Base-by-base conservation (phyloP, 2,888 invertebrate species). In the Vanessa cardui region DNA sequence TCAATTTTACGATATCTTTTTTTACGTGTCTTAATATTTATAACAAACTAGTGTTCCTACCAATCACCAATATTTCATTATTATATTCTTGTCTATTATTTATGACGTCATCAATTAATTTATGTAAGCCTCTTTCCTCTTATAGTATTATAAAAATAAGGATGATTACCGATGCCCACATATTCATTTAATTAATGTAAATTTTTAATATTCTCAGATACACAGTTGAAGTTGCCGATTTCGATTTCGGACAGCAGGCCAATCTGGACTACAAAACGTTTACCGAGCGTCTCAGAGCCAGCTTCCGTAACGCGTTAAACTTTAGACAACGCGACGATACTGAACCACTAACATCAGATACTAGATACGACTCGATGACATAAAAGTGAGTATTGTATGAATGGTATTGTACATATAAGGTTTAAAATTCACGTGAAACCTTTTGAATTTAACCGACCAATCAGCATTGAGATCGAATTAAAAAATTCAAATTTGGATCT, bases 181-280 rank as follows among this genome's bases (percentile, higher is more conserved):
- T 12, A 49, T 49, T 20, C 8, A 8, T 9, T 18, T 49, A 8
- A 20, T 20, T 7, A 58, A 31, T 39, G n/a, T 18, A 9, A 15
- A 45, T 8, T 46, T n/a, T 46, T n/a, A 18, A 47, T n/a, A 60
- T 33, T 85, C 86, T 6, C 85, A 96, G 96, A 74, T 96, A 96
- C 79, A 95, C 95, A 2, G 94, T 98, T 58, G 98, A 98, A 93
- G 97, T 97, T 16, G 98, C 98, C 0, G 96, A 98, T 85, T 98
- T 98, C 80, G 97, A 98, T 85, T 98, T 98, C 83, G 97, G 97
- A 0, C 96, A 96, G 78, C 94, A 95, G 80, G 94, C 95, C 18
- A 96, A 97, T 75, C 94, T 97, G 88, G 97, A 97, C 80, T 98
- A 97, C 83, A 97, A 97, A 89, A 97, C 97, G 20, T 98, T 98